A percentile compares a stretch with the other conserved stretches of the same genome.
Conservation (phyloP, 2,888 invertebrate species). For the Macaria liturata region DNA sequence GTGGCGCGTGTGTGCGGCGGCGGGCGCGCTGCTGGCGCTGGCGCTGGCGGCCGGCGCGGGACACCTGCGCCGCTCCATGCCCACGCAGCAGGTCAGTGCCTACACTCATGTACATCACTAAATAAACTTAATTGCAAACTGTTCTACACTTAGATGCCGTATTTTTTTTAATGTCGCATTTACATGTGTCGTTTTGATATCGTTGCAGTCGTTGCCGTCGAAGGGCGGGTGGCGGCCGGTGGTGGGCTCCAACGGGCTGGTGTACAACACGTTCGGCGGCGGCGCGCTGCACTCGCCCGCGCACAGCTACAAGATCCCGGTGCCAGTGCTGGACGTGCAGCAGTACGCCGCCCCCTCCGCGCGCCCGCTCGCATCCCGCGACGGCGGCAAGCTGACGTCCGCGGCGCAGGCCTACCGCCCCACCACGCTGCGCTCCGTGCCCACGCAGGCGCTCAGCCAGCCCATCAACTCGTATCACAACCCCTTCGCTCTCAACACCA, state of each 20-base stretch:
- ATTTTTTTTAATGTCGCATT: too few species aligned
- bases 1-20: too few species aligned
- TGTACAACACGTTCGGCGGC: conserved; percentile 63
- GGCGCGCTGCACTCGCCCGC: conserved; percentile 62
- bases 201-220: conserved; percentile 74
- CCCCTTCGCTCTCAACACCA: conserved; percentile 64
- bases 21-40: too few species aligned
- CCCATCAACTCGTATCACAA: conserved; percentile 76
- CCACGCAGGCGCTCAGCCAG: conserved; percentile 61
- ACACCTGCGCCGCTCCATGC: too few species aligned
- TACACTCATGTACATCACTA: too few species aligned
- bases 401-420: conserved; percentile 77
- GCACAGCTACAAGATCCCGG: conserved; percentile 62
- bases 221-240: conserved; percentile 86
- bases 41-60: too few species aligned
- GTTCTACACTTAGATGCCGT: too few species aligned
- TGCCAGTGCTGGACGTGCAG: conserved; percentile 60
- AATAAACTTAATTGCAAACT: too few species aligned
- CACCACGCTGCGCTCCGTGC: conserved; percentile 65
- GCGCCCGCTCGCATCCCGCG: conserved; percentile 66
- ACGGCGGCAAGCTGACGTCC: conserved; percentile 70
- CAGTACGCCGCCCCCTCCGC: conserved; percentile 49
- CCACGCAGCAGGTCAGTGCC: too few species aligned
- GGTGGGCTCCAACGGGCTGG: conserved; percentile 68
- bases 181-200: neutral